Evolutionary conservation across 2,888 invertebrate genomes (phyloP).

Genomic region (Melangyna quadrimaculata): DNA sequence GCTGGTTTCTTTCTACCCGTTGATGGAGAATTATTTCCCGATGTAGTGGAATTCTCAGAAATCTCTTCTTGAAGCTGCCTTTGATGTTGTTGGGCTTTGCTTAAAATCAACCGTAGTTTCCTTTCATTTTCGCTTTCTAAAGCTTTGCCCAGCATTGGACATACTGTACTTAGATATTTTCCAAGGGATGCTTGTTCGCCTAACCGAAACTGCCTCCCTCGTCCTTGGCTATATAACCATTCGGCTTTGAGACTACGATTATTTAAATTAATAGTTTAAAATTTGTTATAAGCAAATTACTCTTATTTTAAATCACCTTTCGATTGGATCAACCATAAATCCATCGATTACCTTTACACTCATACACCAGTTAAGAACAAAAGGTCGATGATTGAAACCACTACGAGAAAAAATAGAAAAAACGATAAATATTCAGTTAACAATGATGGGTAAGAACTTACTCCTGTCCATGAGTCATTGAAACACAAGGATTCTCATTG

Average conservation of each 20-base stretch:
- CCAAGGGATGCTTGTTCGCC: constrained; percentile 92
- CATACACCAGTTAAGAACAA: constrained; percentile 96
- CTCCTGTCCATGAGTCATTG: constrained; percentile 89
- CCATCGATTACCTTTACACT: constrained; percentile 93
- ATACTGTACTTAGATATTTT: constrained; percentile 91
- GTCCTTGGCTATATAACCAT: constrained; percentile 97
- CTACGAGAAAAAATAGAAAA: constrained; percentile 82
- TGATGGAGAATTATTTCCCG: constrained; percentile 80
- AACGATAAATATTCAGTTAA: background rate
- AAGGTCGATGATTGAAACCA: constrained; percentile 95
- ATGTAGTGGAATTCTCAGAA: constrained; percentile 79
- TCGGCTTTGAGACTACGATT: constrained; percentile 91
- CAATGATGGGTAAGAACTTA: constrained; percentile 80
- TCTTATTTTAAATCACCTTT: constrained; percentile 84
- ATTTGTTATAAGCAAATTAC: background rate
- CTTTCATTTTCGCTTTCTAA: constrained; percentile 93
- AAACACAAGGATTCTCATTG: constrained; percentile 93
- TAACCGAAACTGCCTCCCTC: constrained; percentile 92
- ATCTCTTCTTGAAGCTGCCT: constrained; percentile 90
- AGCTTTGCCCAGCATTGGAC: constrained; percentile 91
- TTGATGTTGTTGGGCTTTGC: constrained; percentile 95
- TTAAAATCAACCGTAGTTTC: constrained; percentile 91
- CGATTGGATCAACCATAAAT: constrained; percentile 93
- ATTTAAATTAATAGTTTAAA: background rate
- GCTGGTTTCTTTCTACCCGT: constrained; percentile 79